A percentile compares a stretch with the other conserved stretches of the same genome.
Conservation (phyloP, 1,140 invertebrate species). For the Cardiocondyla obscurior region DNA sequence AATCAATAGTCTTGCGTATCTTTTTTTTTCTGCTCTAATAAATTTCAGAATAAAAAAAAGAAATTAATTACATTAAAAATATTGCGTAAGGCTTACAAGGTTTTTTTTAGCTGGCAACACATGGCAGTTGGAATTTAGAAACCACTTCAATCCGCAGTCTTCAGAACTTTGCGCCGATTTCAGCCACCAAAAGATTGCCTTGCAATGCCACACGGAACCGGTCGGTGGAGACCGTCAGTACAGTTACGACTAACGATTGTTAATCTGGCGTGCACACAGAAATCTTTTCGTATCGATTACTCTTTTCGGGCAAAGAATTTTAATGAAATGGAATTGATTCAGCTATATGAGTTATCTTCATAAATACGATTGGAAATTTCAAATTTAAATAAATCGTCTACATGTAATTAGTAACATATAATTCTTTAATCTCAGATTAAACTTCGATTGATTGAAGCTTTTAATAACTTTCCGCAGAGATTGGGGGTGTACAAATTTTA, state of each 20-base stretch:
- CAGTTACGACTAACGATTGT: slow-evolving; percentile 17
- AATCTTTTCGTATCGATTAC: slow-evolving; percentile 2
- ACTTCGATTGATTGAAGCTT: slow-evolving; percentile 26
- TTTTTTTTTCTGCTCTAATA: no score
- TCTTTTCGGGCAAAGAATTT: not conserved
- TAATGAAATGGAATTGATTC: not conserved
- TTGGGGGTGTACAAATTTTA: not conserved
- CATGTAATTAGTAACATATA: not conserved
- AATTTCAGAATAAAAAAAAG: no score
- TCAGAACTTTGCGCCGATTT: slow-evolving; percentile 13
- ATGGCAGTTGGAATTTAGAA: not conserved
- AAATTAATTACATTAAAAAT: no score
- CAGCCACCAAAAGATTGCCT: not conserved
- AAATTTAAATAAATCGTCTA: not conserved
- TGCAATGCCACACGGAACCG: not conserved
- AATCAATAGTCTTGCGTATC: no score
- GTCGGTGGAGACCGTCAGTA: not conserved
- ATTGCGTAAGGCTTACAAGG: slow-evolving; percentile 10
- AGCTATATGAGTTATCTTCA: not conserved
- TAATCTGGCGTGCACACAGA: slow-evolving; percentile 12
- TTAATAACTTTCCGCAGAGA: slow-evolving; percentile 6
- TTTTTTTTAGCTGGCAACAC: not conserved
- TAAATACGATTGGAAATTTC: not conserved
- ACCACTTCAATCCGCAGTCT: slow-evolving; percentile 1
- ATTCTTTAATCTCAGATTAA: not conserved